Evolutionary conservation across 2,888 invertebrate genomes (phyloP).

Genomic region (Hetaerina titia): DNA sequence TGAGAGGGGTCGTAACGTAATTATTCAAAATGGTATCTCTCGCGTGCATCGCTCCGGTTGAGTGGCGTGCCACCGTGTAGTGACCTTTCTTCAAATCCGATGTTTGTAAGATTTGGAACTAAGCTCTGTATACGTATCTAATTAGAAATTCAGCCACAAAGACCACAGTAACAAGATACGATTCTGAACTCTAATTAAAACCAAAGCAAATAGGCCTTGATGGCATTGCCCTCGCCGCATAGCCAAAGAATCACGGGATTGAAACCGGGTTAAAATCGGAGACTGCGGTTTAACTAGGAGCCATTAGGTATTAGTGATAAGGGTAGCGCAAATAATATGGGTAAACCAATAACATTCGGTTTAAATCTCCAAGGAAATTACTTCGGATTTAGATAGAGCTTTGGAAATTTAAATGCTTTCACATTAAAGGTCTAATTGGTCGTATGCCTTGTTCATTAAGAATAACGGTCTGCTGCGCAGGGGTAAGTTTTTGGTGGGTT

Average conservation of each 20-base stretch:
- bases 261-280: not conserved
- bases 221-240: not conserved
- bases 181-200: not conserved
- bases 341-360: not conserved
- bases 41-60: not conserved
- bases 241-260: not conserved
- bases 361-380: too few species aligned
- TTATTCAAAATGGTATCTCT: not conserved
- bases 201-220: not conserved
- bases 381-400: too few species aligned
- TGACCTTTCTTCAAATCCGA: constrained; percentile 31
- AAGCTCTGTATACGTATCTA: not conserved
- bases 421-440: too few species aligned
- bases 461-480: too few species aligned
- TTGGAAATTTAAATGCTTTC: too few species aligned
- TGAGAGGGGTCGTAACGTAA: not conserved
- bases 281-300: not conserved
- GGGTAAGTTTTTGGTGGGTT: too few species aligned
- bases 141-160: constrained; percentile 22
- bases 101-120: not conserved
- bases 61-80: not conserved
- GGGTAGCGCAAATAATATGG: not conserved
- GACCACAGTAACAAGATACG: not conserved
- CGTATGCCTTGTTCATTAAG: too few species aligned
- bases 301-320: not conserved